Evolutionary conservation across 1,140 invertebrate species (phyloP).

Genomic region (Drosophila grimshawi): DNA sequence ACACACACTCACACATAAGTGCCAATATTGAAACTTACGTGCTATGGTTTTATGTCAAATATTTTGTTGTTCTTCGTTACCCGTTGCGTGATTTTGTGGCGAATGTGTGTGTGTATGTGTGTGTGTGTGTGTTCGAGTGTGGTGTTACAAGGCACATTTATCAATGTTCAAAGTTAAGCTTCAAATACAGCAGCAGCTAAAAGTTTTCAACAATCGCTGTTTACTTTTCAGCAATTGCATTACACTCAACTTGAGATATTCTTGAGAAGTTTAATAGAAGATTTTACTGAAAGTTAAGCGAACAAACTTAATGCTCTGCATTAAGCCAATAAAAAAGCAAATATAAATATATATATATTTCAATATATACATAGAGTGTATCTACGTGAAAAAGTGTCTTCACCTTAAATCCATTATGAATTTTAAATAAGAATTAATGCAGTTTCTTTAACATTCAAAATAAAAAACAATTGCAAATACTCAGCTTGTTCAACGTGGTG

Average conservation of each 20-base stretch:
- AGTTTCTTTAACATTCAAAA: not conserved
- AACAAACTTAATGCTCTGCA: not conserved
- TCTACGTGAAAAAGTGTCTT: too few relatives aligned
- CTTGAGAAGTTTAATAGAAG: constrained; percentile 22
- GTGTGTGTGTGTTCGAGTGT: too few relatives aligned
- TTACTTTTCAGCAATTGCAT: constrained; percentile 53
- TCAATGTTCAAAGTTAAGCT: constrained; percentile 40
- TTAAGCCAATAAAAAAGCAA: not conserved
- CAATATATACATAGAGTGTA: too few relatives aligned
- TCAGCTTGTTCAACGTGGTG: constrained; percentile 5
- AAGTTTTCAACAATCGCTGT: constrained; percentile 50
- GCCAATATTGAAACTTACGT: constrained; percentile 70
- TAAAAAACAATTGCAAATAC: constrained; percentile 1
- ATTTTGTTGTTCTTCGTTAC: constrained; percentile 47
- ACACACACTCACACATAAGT: constrained; percentile 34
- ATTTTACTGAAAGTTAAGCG: constrained; percentile 22
- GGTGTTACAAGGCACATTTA: constrained; percentile 36
- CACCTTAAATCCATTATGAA: not conserved
- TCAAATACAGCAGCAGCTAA: constrained; percentile 39
- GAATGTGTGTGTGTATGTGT: not conserved
- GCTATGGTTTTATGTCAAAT: constrained; percentile 70
- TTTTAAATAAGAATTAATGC: not conserved
- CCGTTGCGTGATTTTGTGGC: constrained; percentile 46
- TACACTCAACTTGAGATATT: constrained; percentile 31
- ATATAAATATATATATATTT: not conserved